Base-by-base conservation (phyloP, 2,797 vertebrate species). In the Darevskia mixta region DNA sequence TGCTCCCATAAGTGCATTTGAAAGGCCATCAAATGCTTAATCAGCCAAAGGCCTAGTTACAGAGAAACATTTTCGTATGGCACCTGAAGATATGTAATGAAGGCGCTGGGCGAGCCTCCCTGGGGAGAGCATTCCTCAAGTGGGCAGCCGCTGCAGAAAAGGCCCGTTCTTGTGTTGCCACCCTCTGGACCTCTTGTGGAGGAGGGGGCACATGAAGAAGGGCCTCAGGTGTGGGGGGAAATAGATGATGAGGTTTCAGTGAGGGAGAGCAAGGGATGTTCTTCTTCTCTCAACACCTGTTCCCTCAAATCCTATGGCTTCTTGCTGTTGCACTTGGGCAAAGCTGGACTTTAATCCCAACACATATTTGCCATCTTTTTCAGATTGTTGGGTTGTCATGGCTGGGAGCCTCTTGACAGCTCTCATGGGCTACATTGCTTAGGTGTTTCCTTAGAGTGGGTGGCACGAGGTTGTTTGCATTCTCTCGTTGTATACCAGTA, bases 401-500 rank as follows among this genome's bases (percentile, higher is more conserved):
- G 23, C 29, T 79, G 35, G 35, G 8, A 3, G 10, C 27, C 15
- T 84, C 2, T 64, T 76, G 35, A 17, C 17, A 9, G 27, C 55
- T 35, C 20, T 29, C n/a, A 18, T 61, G 61, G 55, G 69, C 43
- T 43, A 35, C 8, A 76, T 43, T 64, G 58, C 58, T n/a, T 3
- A 43, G 1, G 7, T n/a, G 17, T 76, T 66, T 64, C 27, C 29
- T 55, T 55, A 11, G 58, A 15, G 9, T n/a, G 55, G 58, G 10
- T 2, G n/a, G 17, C 17, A 61, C 49, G 23, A 83, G 25, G 6
- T 6, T 13, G 35, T 43, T 23, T 7, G 3, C 23, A 13, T 32
- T 13, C 0, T 0, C 17, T 25, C 5, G 0, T 5, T 77, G 58
- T 25, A 49, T 29, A 15, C n/a, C 43, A 35, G 35, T 6, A 5